Evolutionary conservation across 2,113 vertebrate genomes (phyloP).

Genomic region (Ageneiosus marmoratus): DNA sequence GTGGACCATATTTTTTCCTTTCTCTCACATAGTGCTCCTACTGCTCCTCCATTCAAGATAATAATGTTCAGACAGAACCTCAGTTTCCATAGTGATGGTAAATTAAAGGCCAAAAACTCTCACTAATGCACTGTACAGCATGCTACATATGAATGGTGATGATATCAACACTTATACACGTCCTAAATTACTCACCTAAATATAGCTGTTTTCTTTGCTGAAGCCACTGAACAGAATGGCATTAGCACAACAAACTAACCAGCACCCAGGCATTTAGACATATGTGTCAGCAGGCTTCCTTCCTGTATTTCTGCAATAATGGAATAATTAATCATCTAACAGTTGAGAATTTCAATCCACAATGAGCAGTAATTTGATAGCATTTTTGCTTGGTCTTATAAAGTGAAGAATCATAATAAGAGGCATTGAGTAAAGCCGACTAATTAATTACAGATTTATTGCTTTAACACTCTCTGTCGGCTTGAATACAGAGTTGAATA

Average conservation of each 20-base stretch:
- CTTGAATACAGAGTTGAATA: too few relatives aligned
- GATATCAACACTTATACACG: slow-evolving; percentile 1
- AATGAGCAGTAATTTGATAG: neutral
- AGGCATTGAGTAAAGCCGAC: neutral
- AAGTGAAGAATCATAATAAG: neutral
- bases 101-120: slow-evolving; percentile 30
- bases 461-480: neutral
- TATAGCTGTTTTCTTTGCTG: slow-evolving; percentile 25
- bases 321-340: slow-evolving; percentile 30
- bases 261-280: slow-evolving; percentile 41
- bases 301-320: slow-evolving; percentile 33
- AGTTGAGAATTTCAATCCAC: neutral
- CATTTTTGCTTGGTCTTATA: neutral
- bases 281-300: slow-evolving; percentile 22
- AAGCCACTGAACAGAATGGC: slow-evolving; percentile 22
- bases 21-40: neutral
- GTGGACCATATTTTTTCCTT: neutral
- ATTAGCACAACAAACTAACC: slow-evolving; percentile 49
- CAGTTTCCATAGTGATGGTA: slow-evolving; percentile 45
- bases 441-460: slow-evolving; percentile 20
- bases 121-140: slow-evolving; percentile 18
- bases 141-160: slow-evolving; percentile 10
- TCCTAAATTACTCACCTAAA: slow-evolving; percentile 24
- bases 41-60: slow-evolving; percentile 15
- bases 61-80: slow-evolving; percentile 17